Evolutionary conservation across 2,113 vertebrate genomes (phyloP).

Genomic region (Ceyx margarethae): DNA sequence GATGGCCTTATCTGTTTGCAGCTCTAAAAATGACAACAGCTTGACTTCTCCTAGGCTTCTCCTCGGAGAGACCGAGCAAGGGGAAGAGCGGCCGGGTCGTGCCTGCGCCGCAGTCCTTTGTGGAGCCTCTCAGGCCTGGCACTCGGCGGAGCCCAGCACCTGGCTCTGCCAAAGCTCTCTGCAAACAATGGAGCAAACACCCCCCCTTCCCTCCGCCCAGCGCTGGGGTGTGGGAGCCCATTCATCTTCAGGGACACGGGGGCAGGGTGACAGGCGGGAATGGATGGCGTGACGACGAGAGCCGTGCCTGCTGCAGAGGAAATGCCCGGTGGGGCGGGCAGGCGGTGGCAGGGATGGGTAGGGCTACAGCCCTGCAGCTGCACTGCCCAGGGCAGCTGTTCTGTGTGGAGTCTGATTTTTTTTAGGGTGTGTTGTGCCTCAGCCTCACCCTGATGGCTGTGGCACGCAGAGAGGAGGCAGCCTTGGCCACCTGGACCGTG

Average conservation of each 20-base stretch:
- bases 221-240: not conserved
- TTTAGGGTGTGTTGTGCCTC: not conserved
- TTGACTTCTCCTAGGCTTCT: not conserved
- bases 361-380: not conserved
- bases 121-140: not conserved
- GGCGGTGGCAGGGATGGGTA: not conserved
- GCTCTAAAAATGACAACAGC: not conserved
- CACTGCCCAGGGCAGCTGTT: not conserved
- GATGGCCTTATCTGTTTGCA: not conserved
- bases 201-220: not conserved
- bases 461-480: not conserved
- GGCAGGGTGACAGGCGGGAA: not conserved
- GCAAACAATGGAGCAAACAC: not conserved
- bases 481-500: not conserved
- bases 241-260: not conserved
- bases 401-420: fast-evolving
- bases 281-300: not conserved
- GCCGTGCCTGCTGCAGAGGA: not conserved
- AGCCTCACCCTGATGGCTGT: not conserved
- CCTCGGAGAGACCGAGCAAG: not conserved
- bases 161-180: not conserved
- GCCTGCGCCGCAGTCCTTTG: not conserved
- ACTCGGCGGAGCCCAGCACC: not conserved
- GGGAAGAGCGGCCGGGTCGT: not conserved
- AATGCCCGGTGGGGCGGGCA: not conserved